Evolutionary conservation across 37 sponge, comb jelly and placozoan species (phyloP), one percentile per base, ranked within the genome.

Genomic region (Halisarca cf. caerulea): DNA sequence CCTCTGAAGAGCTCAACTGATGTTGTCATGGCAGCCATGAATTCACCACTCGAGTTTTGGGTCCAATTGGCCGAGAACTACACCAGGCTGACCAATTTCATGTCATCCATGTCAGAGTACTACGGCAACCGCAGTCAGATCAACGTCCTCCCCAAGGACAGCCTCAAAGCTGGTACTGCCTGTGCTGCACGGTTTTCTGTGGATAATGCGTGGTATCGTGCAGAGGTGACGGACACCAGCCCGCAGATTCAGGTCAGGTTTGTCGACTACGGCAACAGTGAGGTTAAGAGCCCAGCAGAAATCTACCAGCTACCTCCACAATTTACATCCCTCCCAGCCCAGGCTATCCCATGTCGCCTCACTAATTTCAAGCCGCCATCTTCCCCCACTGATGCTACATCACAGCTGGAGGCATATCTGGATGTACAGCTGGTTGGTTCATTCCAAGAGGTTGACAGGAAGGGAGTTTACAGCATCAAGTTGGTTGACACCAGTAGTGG

Each of bases 221-320:
- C 90, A 25, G 27, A 53, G n/a, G 77, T 84, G 23, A 42, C 44
- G 45, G 24, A 58, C n/a, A 28, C 80, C 17, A 2, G 23, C 2
- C 78, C 81, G 0, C 18, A 75, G 14, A 28, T 81, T 3, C 54
- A 80, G 43, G 92, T 94, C 15, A 33, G 32, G 81, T 91, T 91
- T 58, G 88, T 94, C 53, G 95, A 94, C 79, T 94, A 83, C 59
- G 95, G 95, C 20, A 94, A 94, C 82, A 44, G 39, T 0, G 95
- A 91, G 37, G 28, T 41, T 6, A 78, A 91, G 36, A 21, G 11
- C 0, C 64, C 85, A 2, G 74, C 64, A 18, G 60, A 75, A 3
- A 5, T 93, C 57, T 73, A 79, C 2, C 69, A 78, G 82, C 86
- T 90, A 35, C 85, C 93, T 0, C 84, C 79, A n/a, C 88, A 89